Base-by-base conservation (phyloP, 2,113 vertebrate genomes). In the Morone chrysops region DNA sequence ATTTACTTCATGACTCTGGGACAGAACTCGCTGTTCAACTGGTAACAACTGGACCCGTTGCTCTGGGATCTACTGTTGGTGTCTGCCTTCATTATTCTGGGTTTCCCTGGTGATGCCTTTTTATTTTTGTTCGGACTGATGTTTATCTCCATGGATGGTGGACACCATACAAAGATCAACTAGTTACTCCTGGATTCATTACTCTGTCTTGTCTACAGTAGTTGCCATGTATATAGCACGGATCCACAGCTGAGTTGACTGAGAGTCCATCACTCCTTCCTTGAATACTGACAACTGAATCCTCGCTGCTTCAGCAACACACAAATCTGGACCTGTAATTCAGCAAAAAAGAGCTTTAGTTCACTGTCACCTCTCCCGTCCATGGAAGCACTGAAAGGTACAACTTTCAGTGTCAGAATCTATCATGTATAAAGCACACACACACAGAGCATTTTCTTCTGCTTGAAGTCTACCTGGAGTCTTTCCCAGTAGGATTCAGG, bases 1-100 rank as follows among this genome's bases (percentile, higher is more conserved):
- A 97, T 99, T 93, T 99, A 99, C 90, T 97, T 97, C 87, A 98
- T 99, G 98, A 99, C 97, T 59, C 96, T 99, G 25, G 97, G 97
- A 90, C 97, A 97, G 91, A 97, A 97, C 86, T 91, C 94, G 0
- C 92, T 97, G 17, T 97, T 97, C 92, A 97, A 94, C 94, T 99
- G 96, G 97, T 98, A 95, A 96, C 53, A 9, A 61, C 61, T 9
- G 79, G 74, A 87, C 41, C 62, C 7, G 50, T 53, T 13, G 8
- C 76, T 63, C 80, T 71, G 57, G 38, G 65, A 60, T 80, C 50
- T 17, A 7, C 60, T 48, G 70, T 31, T 67, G 57, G 20, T 18
- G 63, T 60, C 80, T 70, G 60, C 66, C 69, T 36, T 68, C 59
- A 11, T 82, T 36, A 5, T 41, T 57, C 62, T 25, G 20, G 48